Evolutionary conservation across 2,797 vertebrate genomes (phyloP), one percentile per base, ranked within the genome.

Genomic region (Chrysocyon brachyurus): DNA sequence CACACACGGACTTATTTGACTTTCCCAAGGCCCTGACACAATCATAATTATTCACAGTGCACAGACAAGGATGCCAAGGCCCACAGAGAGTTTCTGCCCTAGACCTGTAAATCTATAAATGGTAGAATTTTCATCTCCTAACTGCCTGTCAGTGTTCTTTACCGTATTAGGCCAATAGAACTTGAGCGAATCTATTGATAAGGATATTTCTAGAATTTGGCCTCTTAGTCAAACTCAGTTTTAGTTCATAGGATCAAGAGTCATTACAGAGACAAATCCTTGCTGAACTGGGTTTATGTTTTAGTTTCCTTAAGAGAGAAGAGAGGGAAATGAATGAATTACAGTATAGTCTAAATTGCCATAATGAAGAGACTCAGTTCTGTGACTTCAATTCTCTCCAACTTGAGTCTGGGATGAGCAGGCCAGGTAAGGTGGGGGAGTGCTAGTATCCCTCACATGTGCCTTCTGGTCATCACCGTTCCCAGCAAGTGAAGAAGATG

Each of bases 241-340:
- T 66, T 70, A 77, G 33, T 77, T 63, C 26, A 14, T 24, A 88
- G 24, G 21, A 52, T 87, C 16, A 31, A 40, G 26, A 77, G 22
- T 70, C 81, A 93, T 54, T 75, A 36, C 1, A 49, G 12, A 94
- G 64, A 61, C 31, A 97, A 94, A 92, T 79, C 78, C 78, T 81
- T 84, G 28, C 16, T 83, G 87, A 33, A 5, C 63, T 95, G 46
- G 26, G 12, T 85, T 97, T 94, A 56, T 40, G 22, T 73, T 68
- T 84, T 68, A 49, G 26, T 90, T 92, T 77, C 64, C 87, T 91
- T 95, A 40, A 56, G 7, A 78, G 40, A n/a, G 19, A 92, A 54
- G 24, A 94, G 19, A 21, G n/a, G 17, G 2, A 57, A 86, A 49
- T 64, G 21, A 72, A 28, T 63, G 82, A 84, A 95, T 81, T 26